Evolutionary conservation across 2,888 invertebrate species (phyloP).

Genomic region (Cryptocheilus praepositus): DNA sequence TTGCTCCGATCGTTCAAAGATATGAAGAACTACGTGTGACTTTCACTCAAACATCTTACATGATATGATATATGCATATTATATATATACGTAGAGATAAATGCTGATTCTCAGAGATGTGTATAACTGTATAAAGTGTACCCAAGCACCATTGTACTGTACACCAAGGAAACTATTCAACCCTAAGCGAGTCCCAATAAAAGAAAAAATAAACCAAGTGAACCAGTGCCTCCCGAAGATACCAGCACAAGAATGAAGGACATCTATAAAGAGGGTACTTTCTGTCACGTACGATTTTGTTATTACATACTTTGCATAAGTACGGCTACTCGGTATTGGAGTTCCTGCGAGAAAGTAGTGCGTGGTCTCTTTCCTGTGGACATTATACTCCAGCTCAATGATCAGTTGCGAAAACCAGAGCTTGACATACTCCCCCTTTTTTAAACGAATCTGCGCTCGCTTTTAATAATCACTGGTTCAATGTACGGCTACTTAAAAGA

Average conservation of each 20-base stretch:
- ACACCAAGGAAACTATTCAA: no score
- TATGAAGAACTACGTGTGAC: no score
- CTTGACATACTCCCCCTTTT: no score
- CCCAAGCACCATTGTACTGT: no score
- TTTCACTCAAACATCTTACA: no score
- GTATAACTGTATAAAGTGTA: no score
- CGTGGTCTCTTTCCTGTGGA: conserved; percentile 72
- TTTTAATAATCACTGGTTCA: conserved; percentile 9
- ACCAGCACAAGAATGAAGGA: no score
- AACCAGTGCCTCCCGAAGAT: neutral
- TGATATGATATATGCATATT: no score
- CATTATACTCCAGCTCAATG: conserved; percentile 61
- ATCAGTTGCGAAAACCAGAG: conserved; percentile 11
- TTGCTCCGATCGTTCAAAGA: no score
- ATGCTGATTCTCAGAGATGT: no score
- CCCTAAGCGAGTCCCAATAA: neutral
- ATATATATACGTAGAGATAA: no score
- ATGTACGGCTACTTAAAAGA: neutral
- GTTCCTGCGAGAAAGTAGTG: conserved; percentile 76
- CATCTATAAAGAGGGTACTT: conserved; percentile 6
- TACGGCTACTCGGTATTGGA: conserved; percentile 75
- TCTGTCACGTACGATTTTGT: conserved; percentile 19
- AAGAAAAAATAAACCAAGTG: neutral
- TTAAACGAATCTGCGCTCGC: neutral
- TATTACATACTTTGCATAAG: conserved; percentile 76